Base-by-base conservation (phyloP, 1,140 invertebrate species). In the Drosophila chauvacae region DNA sequence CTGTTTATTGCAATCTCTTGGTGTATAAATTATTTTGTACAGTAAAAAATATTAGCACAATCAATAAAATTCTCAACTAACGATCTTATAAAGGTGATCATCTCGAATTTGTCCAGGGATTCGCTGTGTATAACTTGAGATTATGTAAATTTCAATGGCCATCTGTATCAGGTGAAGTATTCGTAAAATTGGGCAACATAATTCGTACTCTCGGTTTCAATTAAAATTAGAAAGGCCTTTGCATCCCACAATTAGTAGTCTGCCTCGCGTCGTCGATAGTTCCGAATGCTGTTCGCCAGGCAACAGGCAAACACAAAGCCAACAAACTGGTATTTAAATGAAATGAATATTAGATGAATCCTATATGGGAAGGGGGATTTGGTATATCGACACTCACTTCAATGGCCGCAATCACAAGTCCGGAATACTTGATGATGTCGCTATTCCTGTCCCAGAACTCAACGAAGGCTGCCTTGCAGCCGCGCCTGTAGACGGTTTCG, bases 261-360 rank as follows among this genome's bases (percentile, higher is more conserved):
- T 80, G 94, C 94, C 91, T 2, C 23, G 23, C 94, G 94, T 93
- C 94, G 94, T 84, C 93, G 92, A 92, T 94, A 94, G 92, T 97
- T 97, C 84, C 96, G 95, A 93, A 98, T 97, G 72, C 96, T 96
- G 91, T 96, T 96, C 81, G 97, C 97, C 93, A 98, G 94, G 92
- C 96, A 97, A 93, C 97, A 97, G 74, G 97, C 96, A 92, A 98
- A 98, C 62, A 98, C 94, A 37, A 98, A 96, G 77, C 97, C 97
- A 83, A 98, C 94, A 80, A 98, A 94, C 97, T 98, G 95, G 66
- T 90, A 93, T 91, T 9, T 1, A 30, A 30, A 33, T 30, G 14
- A 35, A 35, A 47, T 63, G 20, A 53, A 59, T 60, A 20, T 62
- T 18, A 42, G 6, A 41, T 35, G 9, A 42, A 16, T 35, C 4